Evolutionary conservation across 2,797 vertebrate species (phyloP).

Genomic region (Propithecus deckenii): DNA sequence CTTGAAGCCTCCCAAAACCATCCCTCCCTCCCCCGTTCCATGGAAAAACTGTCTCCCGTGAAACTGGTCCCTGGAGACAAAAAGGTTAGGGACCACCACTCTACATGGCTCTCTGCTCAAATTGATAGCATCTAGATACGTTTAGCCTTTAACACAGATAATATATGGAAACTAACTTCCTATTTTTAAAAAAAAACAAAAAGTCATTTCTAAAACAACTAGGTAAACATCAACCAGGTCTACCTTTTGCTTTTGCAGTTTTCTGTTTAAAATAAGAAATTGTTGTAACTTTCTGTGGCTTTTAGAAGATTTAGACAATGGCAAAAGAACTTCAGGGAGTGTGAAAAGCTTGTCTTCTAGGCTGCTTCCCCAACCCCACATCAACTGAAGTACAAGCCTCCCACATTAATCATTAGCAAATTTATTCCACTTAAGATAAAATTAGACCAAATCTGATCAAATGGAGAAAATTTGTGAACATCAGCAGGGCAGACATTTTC

Average conservation of each 20-base stretch:
- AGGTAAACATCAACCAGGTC: not conserved
- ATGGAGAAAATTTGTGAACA: not conserved
- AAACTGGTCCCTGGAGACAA: not conserved
- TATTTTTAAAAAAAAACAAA: not conserved
- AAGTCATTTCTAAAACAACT: not conserved
- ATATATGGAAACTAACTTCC: not conserved
- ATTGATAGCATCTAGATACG: not conserved
- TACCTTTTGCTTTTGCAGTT: not conserved
- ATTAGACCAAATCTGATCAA: not conserved
- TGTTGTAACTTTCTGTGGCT: constrained; percentile 16
- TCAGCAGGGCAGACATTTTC: not conserved
- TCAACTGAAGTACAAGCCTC: not conserved
- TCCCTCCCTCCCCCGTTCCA: too few relatives aligned
- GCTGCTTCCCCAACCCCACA: not conserved
- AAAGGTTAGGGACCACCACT: not conserved
- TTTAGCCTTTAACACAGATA: constrained; percentile 1
- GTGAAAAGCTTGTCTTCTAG: not conserved
- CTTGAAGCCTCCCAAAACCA: too few relatives aligned
- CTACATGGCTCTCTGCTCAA: not conserved
- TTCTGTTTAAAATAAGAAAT: not conserved
- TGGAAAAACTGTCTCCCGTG: not conserved
- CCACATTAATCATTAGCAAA: not conserved
- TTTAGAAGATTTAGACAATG: constrained; percentile 46
- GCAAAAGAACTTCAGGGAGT: constrained; percentile 8
- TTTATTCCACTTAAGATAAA: not conserved